These are phyloP conservation scores for Lampropteryx suffumata DNA, from an alignment of 2,888 invertebrate species.

Conservation along the genomic window DNA sequence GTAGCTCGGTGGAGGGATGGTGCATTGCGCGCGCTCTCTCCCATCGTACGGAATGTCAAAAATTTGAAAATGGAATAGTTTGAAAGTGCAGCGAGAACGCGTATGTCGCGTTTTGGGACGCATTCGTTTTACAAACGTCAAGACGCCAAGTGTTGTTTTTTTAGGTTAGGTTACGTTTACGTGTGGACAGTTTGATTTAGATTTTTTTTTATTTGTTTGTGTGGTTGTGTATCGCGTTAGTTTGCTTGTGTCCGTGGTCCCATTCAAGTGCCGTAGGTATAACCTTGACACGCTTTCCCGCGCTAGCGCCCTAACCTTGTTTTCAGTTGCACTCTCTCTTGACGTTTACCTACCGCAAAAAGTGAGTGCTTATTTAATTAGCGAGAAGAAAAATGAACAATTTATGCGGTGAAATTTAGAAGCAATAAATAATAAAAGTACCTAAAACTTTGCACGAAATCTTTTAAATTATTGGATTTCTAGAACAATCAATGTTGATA, in stretches of 20 bases:
- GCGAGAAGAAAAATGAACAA: slow-evolving; percentile 31
- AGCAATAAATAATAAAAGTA: neutral
- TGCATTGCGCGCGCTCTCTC: slow-evolving; percentile 62
- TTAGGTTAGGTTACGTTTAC: slow-evolving; percentile 50
- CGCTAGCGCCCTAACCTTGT: slow-evolving; percentile 72
- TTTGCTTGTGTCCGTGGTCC: slow-evolving; percentile 62
- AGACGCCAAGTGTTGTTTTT: slow-evolving; percentile 51
- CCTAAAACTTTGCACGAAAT: neutral
- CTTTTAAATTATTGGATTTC: slow-evolving; percentile 12
- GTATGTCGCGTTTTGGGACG: slow-evolving; percentile 39
- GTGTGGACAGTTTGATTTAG: slow-evolving; percentile 17
- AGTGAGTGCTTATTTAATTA: slow-evolving; percentile 61
- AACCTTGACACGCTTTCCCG: slow-evolving; percentile 81
- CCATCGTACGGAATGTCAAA: slow-evolving; percentile 64
- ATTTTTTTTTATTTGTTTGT: slow-evolving; percentile 38
- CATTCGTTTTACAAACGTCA: slow-evolving; percentile 31
- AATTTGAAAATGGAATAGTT: slow-evolving; percentile 72
- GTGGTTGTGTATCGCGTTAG: slow-evolving; percentile 42
- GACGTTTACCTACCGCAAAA: slow-evolving; percentile 70
- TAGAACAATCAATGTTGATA: slow-evolving; percentile 10
- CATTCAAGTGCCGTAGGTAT: slow-evolving; percentile 59
- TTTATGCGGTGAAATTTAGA: neutral
- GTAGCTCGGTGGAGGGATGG: slow-evolving; percentile 65
- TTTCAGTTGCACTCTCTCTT: slow-evolving; percentile 74
- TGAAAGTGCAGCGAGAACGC: slow-evolving; percentile 53